A percentile compares a stretch with the other conserved stretches of the same genome.
Evolutionary conservation across 2,888 invertebrate species (phyloP).

Genomic region (Torymus texanus): DNA sequence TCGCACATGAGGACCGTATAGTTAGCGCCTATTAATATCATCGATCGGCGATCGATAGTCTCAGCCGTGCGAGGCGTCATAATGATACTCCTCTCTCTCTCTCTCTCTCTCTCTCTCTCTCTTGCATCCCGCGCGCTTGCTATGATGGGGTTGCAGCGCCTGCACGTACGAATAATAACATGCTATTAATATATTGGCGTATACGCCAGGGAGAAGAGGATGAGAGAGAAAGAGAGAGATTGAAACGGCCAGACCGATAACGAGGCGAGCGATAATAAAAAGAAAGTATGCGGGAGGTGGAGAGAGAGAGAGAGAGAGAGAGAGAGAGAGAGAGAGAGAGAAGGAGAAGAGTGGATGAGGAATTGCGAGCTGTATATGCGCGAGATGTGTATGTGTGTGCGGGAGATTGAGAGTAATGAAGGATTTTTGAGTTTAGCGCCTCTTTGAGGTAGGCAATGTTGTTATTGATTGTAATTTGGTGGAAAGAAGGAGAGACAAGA

Average conservation of each 20-base stretch:
- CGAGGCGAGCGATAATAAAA: slow-evolving; percentile 33
- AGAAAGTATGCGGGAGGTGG: slow-evolving; percentile 12
- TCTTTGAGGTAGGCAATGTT: neutral
- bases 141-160: too few species aligned
- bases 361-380: neutral
- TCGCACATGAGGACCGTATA: slow-evolving; percentile 67
- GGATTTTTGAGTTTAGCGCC: slow-evolving; percentile 28
- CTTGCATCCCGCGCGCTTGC: neutral
- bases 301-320: slow-evolving; percentile 3
- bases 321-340: neutral
- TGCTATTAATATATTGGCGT: slow-evolving; percentile 65
- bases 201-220: neutral
- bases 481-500: too few species aligned
- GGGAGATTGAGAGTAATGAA: slow-evolving; percentile 5
- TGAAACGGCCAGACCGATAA: slow-evolving; percentile 46
- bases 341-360: neutral
- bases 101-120: neutral
- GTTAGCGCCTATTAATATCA: slow-evolving; percentile 73
- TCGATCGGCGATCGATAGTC: slow-evolving; percentile 71
- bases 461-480: slow-evolving; percentile 26
- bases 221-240: slow-evolving; percentile 30
- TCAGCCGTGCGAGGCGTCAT: slow-evolving; percentile 69
- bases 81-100: slow-evolving; percentile 64
- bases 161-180: slow-evolving; percentile 65
- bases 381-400: slow-evolving; percentile 11